Percentiles rank a stretch among this genome's conserved stretches.
phyloP scores from a whole-genome alignment of 2,888 invertebrate species.

The Ochropacha duplaris region DNA sequence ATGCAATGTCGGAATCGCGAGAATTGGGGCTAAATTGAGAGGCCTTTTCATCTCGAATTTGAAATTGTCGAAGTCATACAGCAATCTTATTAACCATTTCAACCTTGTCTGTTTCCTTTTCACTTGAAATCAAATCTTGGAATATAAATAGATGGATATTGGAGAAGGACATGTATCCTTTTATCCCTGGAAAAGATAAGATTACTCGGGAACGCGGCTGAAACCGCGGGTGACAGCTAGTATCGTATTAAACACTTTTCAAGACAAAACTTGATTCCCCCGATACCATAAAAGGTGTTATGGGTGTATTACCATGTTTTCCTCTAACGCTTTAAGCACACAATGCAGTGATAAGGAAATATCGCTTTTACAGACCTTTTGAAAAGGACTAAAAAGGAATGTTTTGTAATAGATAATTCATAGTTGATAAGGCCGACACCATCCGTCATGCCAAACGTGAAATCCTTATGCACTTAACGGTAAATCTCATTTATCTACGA shows the following conservation, averaged over 20 bases:
- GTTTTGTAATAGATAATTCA: background rate
- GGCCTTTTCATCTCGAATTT: too few species aligned
- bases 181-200: too few species aligned
- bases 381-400: background rate
- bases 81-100: too few species aligned
- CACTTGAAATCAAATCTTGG: too few species aligned
- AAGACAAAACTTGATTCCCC: background rate
- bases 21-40: too few species aligned
- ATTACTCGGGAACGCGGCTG: too few species aligned
- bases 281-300: background rate
- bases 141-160: too few species aligned
- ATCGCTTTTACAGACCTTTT: background rate
- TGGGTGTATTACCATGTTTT: background rate
- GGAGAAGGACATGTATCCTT: too few species aligned
- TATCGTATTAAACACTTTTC: background rate
- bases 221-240: too few species aligned
- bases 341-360: background rate
- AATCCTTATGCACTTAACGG: background rate
- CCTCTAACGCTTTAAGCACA: background rate
- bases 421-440: background rate
- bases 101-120: too few species aligned
- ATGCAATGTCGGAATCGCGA: too few species aligned
- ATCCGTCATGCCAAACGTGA: background rate
- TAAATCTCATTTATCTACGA: constrained; percentile 18
- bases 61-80: too few species aligned